Conservation (phyloP, 2,113 vertebrate genomes). For the Clupea harengus region DNA sequence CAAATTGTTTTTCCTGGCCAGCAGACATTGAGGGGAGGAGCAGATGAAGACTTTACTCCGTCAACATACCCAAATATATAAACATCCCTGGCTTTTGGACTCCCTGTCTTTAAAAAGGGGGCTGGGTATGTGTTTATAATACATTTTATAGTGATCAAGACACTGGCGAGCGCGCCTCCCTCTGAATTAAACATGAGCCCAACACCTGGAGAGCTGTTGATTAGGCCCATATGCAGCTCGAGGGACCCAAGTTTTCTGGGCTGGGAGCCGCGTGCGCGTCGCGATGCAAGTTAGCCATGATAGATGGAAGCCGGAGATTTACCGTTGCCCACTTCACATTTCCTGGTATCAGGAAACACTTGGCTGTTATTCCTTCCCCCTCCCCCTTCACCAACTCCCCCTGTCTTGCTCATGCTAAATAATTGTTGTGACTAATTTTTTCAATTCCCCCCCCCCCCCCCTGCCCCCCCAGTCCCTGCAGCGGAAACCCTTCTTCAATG, state of each 20-base stretch:
- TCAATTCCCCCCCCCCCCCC: slow-evolving; percentile 5
- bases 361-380: slow-evolving; percentile 4
- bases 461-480: not conserved
- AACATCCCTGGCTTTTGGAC: slow-evolving; percentile 1
- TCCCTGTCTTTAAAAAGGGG: not conserved
- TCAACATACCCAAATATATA: slow-evolving; percentile 8
- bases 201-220: slow-evolving; percentile 29
- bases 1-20: slow-evolving; percentile 17
- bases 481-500: not conserved
- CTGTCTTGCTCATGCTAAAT: not conserved
- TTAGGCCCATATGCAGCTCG: slow-evolving; percentile 24
- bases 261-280: not conserved
- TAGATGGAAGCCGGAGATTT: slow-evolving; percentile 27
- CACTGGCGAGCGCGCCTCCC: not conserved
- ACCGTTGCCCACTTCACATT: slow-evolving; percentile 21
- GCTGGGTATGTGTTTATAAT: not conserved
- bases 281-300: slow-evolving; percentile 15
- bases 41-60: not conserved
- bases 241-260: slow-evolving; percentile 8
- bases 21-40: not conserved
- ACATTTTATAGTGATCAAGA: slow-evolving; percentile 31
- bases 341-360: slow-evolving; percentile 21
- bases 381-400: not conserved
- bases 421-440: slow-evolving; percentile 24
- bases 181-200: slow-evolving; percentile 37